phyloP scores from a whole-genome alignment of 2,113 vertebrate genomes.

The Alectura lathami region DNA sequence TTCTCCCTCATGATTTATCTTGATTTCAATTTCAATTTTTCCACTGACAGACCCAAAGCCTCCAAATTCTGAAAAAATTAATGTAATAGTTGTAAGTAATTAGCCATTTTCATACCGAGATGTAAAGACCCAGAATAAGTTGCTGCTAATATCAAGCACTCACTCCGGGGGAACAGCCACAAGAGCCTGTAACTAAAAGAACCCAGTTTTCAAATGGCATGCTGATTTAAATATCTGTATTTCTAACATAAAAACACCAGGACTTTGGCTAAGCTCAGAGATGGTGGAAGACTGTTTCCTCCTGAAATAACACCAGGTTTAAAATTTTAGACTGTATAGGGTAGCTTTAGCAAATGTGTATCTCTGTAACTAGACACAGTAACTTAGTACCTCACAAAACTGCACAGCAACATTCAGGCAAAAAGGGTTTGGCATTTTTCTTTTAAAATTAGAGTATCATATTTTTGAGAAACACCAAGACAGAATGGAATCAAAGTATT shows the following conservation, averaged over 20 bases:
- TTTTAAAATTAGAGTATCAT: neutral
- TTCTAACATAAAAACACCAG: neutral
- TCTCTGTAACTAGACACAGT: neutral
- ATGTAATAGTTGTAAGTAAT: neutral
- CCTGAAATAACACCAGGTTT: fast-evolving
- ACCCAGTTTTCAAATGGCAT: neutral
- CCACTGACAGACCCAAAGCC: constrained; percentile 98
- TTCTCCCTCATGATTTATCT: constrained; percentile 98
- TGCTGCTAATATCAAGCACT: neutral
- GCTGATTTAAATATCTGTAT: neutral
- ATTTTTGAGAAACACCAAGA: neutral
- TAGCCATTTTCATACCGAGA: neutral
- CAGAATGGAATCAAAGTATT: neutral
- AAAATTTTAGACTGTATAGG: fast-evolving
- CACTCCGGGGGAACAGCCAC: neutral
- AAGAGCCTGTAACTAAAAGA: neutral
- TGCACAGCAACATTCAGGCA: neutral
- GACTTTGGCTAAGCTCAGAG: neutral
- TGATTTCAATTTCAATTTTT: constrained; percentile 98
- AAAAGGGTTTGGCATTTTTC: neutral
- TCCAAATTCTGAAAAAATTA: constrained; percentile 87
- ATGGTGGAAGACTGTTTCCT: neutral
- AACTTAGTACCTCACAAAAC: neutral
- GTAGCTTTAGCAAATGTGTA: no score
- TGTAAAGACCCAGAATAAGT: neutral